A percentile compares a stretch with the other conserved stretches of the same genome.
Conservation (phyloP, 2,797 vertebrate genomes). For the Phrynocephalus guinanensis region DNA sequence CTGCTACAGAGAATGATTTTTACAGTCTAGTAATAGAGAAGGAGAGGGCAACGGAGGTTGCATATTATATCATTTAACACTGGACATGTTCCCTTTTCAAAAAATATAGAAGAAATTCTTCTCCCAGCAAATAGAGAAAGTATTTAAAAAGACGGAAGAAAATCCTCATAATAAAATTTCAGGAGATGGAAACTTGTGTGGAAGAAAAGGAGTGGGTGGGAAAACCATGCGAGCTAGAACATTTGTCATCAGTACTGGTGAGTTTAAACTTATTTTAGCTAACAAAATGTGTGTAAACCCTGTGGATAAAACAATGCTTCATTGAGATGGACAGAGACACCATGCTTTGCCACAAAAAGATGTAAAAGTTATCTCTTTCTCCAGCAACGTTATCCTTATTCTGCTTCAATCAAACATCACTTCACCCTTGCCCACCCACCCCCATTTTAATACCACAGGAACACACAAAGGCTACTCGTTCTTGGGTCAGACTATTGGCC, state of each 20-base stretch:
- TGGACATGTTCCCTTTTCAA: neutral
- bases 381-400: too few relatives aligned
- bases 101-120: conserved; percentile 10
- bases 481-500: too few relatives aligned
- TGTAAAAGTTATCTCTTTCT: too few relatives aligned
- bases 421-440: too few relatives aligned
- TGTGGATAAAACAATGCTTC: neutral
- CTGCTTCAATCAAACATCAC: too few relatives aligned
- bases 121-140: neutral
- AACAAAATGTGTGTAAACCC: neutral
- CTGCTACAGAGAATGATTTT: conserved; percentile 25
- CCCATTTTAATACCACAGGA: too few relatives aligned
- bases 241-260: neutral
- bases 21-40: conserved; percentile 31
- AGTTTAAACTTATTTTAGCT: conserved; percentile 2
- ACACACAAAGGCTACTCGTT: too few relatives aligned
- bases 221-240: neutral
- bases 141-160: neutral
- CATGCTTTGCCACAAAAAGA: neutral
- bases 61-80: neutral
- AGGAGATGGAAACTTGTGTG: conserved; percentile 21
- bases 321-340: neutral
- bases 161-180: conserved; percentile 13
- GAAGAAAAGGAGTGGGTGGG: neutral
- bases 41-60: fast-evolving